Base-by-base conservation (phyloP, 2,113 vertebrate genomes). In the Laterallus jamaicensis region DNA sequence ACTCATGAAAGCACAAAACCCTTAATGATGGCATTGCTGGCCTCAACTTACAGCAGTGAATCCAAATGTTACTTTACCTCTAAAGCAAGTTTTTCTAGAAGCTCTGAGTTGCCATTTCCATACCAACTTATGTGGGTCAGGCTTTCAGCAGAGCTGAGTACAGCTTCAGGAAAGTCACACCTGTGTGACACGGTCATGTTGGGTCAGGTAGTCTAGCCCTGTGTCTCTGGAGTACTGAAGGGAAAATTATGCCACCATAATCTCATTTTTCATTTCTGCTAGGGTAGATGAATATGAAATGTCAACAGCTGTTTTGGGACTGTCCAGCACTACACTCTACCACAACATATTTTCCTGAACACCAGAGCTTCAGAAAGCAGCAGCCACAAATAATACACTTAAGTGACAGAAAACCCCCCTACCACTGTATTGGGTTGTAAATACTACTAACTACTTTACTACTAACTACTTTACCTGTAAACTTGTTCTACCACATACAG, bases 261-360 rank as follows among this genome's bases (percentile, higher is more conserved):
- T 73, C 75, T 93, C 58, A 80, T 92, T 95, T 94, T 90, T 95
- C 82, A 92, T 68, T 93, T 89, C 55, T 80, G 82, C 54, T 82
- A 66, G 5, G 5, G 55, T 54, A 73, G 79, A 73, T 52, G 40
- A 94, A 64, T 90, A 88, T 40, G 67, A 93, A 94, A 93, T 76
- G 59, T 54, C 87, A 94, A 73, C 85, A 96, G 90, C 71, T 93
- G 90, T 70, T 90, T 49, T 77, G 92, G 59, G 82, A 82, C 63
- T 82, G 87, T 81, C 68, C 71, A 76, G 89, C n/a, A 70, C 28
- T 49, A 79, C 24, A 31, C 19, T 55, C 31, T 39, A 88, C 59
- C 22, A 76, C 60, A 86, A 84, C 0, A 10, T 50, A 69, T 80
- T 91, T 87, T 91, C 67, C 75, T 56, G 62, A 92, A 89, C 52